phyloP scores from a whole-genome alignment of 2,797 vertebrate genomes.

The Ispidina picta region DNA sequence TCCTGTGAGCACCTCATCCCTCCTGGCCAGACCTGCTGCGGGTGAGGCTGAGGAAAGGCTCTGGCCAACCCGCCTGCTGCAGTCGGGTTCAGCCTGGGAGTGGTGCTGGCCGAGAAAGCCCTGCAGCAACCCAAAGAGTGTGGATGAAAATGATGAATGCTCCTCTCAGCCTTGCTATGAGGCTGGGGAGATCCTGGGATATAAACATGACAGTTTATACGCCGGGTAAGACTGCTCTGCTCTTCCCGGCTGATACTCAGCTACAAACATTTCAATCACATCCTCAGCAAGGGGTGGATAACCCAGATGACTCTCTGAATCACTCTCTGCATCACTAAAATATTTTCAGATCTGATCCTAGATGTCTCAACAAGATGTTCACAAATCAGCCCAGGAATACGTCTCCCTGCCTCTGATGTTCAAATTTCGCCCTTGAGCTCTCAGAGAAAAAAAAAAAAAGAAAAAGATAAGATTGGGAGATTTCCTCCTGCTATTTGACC shows the following conservation, averaged over 20 bases:
- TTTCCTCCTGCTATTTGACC: conserved; percentile 52
- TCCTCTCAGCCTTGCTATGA: neutral
- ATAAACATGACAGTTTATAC: neutral
- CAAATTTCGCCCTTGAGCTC: conserved; percentile 22
- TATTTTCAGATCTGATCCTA: conserved; percentile 11
- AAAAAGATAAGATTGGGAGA: neutral
- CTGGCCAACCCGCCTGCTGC: neutral
- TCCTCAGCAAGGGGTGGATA: neutral
- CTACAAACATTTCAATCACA: conserved; percentile 7
- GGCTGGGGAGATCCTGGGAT: neutral
- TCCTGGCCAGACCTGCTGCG: neutral
- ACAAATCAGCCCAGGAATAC: conserved; percentile 3
- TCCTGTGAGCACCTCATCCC: fast-evolving
- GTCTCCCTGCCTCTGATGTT: conserved; percentile 18
- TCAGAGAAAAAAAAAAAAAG: neutral
- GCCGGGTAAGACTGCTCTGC: neutral
- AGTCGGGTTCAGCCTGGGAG: neutral
- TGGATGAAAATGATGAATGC: neutral
- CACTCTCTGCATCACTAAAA: conserved; percentile 20
- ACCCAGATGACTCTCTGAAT: conserved; percentile 40
- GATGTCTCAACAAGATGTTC: conserved; percentile 22
- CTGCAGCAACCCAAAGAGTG: fast-evolving
- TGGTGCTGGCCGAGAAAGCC: neutral
- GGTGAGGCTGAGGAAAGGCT: neutral
- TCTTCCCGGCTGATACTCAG: neutral